These are phyloP conservation scores for Caerostris darwini DNA, from an alignment of 1,140 invertebrate genomes.

Conservation along the genomic window DNA sequence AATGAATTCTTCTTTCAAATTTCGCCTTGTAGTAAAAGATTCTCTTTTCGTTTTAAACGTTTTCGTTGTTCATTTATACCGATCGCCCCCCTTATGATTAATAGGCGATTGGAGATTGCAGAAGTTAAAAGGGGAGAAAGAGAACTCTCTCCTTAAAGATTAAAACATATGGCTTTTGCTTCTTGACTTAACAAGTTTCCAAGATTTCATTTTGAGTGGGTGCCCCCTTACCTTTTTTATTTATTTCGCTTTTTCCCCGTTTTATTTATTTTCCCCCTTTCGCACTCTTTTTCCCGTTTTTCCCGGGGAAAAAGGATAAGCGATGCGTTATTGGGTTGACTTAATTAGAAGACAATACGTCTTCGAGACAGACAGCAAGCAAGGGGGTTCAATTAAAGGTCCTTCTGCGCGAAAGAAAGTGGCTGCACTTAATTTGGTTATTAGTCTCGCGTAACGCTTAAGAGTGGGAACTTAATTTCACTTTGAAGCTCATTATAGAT, in stretches of 20 bases:
- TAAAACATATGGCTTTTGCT: constrained; percentile 73
- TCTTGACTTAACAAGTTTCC: constrained; percentile 77
- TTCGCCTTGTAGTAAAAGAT: constrained; percentile 68
- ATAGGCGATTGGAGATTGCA: constrained; percentile 62
- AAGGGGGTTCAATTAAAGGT: constrained; percentile 25
- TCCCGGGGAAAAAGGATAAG: constrained; percentile 35
- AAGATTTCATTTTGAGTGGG: constrained; percentile 77
- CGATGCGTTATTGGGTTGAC: constrained; percentile 66
- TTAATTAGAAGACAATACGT: constrained; percentile 76
- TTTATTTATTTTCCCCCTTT: constrained; percentile 48
- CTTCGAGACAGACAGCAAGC: constrained; percentile 10
- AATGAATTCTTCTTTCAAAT: constrained; percentile 60
- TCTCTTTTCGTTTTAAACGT: constrained; percentile 74
- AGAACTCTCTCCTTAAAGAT: constrained; percentile 66
- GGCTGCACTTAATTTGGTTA: constrained; percentile 48
- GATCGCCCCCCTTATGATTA: constrained; percentile 61
- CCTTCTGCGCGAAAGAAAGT: constrained; percentile 36
- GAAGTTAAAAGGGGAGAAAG: constrained; percentile 61
- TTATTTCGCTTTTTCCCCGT: neutral
- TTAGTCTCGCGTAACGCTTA: constrained; percentile 18
- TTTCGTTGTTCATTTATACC: constrained; percentile 66
- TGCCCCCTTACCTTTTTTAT: neutral
- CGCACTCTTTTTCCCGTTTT: neutral
- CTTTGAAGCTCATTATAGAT: neutral
- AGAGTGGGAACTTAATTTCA: neutral